These are phyloP conservation scores for Anodontia alba DNA, from an alignment of 2,888 invertebrate species.

Conservation along the genomic window DNA sequence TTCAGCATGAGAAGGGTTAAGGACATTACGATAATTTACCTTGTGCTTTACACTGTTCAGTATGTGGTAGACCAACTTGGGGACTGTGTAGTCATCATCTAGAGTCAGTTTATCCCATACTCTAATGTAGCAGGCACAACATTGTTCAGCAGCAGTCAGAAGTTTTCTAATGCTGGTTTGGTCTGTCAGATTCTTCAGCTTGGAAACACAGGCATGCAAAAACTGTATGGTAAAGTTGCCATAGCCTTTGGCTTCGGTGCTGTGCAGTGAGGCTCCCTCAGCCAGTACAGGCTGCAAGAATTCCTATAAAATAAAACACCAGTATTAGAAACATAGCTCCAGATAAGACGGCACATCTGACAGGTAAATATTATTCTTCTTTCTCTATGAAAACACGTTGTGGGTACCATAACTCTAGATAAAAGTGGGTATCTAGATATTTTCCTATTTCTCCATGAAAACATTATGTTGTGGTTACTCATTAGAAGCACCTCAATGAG, in stretches of 20 bases:
- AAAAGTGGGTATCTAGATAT: too few species aligned
- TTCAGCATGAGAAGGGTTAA: too few species aligned
- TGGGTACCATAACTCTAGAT: too few species aligned
- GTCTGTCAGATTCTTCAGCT: constrained; percentile 20
- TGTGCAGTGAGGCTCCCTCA: background rate
- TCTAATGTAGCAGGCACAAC: constrained; percentile 19
- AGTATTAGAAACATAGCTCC: background rate
- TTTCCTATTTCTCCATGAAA: too few species aligned
- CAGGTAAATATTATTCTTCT: too few species aligned
- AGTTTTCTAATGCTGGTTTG: background rate
- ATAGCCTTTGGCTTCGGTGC: constrained; percentile 22
- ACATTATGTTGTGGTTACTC: too few species aligned
- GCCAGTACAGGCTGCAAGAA: constrained; percentile 16
- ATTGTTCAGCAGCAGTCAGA: background rate
- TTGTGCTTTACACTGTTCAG: constrained; percentile 19
- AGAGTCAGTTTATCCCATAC: constrained; percentile 3
- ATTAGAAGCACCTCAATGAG: too few species aligned
- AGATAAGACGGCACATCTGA: background rate
- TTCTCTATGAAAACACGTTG: too few species aligned
- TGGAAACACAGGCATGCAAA: constrained; percentile 17
- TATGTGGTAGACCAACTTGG: constrained; percentile 21
- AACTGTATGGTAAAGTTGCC: constrained; percentile 21
- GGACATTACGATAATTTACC: too few species aligned
- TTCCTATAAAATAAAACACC: constrained; percentile 12
- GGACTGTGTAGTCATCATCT: constrained; percentile 20